These are phyloP conservation scores for Schizothorax lantsangensis DNA, from an alignment of 2,797 vertebrate genomes.

Conservation along the genomic window DNA sequence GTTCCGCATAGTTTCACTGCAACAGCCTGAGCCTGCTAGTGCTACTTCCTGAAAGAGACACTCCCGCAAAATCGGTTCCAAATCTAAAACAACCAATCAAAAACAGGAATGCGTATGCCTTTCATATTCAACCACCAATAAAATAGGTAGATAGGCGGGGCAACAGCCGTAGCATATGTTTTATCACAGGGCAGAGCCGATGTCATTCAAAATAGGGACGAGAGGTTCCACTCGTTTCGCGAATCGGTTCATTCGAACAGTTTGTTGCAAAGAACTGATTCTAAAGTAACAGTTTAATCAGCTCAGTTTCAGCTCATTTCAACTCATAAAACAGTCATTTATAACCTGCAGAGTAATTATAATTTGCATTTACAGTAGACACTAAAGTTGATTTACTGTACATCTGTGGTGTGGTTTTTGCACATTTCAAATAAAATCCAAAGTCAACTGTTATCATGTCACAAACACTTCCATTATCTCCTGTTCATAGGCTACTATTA, in stretches of 20 bases:
- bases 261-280: not conserved
- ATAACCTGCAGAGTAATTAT: too few relatives aligned
- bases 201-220: slow-evolving; percentile 52
- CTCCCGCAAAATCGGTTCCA: not conserved
- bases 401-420: too few relatives aligned
- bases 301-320: too few relatives aligned
- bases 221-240: not conserved
- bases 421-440: too few relatives aligned
- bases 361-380: too few relatives aligned
- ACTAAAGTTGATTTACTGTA: too few relatives aligned
- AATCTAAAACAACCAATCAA: slow-evolving; percentile 64
- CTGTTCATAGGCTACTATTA: too few relatives aligned
- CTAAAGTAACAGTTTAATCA: not conserved
- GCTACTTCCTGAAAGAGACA: slow-evolving; percentile 67
- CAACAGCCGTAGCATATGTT: not conserved
- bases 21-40: accelerated
- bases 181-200: slow-evolving; percentile 30
- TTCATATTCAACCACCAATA: slow-evolving; percentile 53
- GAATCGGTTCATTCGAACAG: not conserved
- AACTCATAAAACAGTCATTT: too few relatives aligned
- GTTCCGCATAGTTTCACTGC: slow-evolving; percentile 3
- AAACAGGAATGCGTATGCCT: not conserved
- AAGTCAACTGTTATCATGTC: too few relatives aligned
- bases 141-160: slow-evolving; percentile 57
- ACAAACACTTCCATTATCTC: too few relatives aligned